Conservation (phyloP, 2,113 vertebrate genomes). For the Acrocephalus arundinaceus region DNA sequence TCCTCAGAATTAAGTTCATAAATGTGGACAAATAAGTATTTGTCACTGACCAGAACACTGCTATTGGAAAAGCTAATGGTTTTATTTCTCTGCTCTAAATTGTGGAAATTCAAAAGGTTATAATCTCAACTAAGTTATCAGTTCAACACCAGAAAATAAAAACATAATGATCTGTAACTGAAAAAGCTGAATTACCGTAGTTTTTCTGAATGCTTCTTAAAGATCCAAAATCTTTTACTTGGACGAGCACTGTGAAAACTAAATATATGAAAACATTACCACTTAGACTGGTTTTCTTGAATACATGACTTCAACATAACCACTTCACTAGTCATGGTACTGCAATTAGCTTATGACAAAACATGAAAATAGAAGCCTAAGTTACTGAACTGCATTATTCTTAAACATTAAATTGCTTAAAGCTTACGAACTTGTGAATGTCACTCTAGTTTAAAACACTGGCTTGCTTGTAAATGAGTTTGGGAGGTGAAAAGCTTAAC, state of each 20-base stretch:
- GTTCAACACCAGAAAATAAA: not conserved
- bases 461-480: not conserved
- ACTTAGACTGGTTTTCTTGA: not conserved
- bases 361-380: not conserved
- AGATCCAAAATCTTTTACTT: constrained; percentile 85
- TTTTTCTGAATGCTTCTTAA: constrained; percentile 74
- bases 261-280: constrained; percentile 23
- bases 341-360: not conserved
- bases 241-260: constrained; percentile 90
- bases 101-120: not conserved
- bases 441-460: not conserved
- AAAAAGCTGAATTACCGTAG: constrained; percentile 74
- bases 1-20: not conserved
- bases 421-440: not conserved
- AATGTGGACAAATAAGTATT: not conserved
- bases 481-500: not conserved
- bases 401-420: not conserved
- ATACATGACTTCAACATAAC: not conserved
- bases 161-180: not conserved
- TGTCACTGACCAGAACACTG: not conserved
- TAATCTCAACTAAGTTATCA: not conserved
- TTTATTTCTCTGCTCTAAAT: not conserved
- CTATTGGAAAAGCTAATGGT: not conserved
- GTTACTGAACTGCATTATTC: not conserved
- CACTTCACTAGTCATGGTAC: not conserved